Conservation (phyloP, 2,113 vertebrate genomes). For the Otolemur garnettii region DNA sequence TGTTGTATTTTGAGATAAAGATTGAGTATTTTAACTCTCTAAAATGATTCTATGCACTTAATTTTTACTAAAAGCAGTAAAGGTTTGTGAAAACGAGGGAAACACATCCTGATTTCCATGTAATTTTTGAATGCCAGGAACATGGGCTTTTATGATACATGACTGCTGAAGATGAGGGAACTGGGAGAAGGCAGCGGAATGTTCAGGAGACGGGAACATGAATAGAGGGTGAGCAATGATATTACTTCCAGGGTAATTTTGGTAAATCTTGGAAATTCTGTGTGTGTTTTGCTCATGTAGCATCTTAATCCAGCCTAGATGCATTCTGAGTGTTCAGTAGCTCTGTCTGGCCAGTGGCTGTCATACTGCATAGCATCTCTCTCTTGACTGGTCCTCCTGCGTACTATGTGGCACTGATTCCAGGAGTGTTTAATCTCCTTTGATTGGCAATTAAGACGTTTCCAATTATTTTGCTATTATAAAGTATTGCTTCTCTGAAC, state of each 20-base stretch:
- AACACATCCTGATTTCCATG: neutral
- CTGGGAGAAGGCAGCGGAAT: neutral
- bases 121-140: neutral
- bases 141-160: neutral
- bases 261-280: neutral
- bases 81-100: constrained; percentile 38
- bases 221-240: neutral
- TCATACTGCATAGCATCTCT: neutral
- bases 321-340: neutral
- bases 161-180: neutral
- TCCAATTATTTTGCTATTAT: neutral
- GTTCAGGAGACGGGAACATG: neutral
- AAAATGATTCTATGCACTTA: neutral
- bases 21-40: constrained; percentile 12
- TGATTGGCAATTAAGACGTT: neutral
- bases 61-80: neutral
- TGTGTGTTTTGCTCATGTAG: neutral
- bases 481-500: neutral
- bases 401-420: neutral
- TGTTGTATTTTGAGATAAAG: constrained; percentile 8
- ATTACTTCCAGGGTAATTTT: neutral
- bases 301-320: neutral
- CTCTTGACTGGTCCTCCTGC: neutral
- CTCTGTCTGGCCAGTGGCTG: neutral
- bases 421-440: neutral